Conservation (phyloP, 2,113 vertebrate genomes). For the Himantopus leucocephalus region DNA sequence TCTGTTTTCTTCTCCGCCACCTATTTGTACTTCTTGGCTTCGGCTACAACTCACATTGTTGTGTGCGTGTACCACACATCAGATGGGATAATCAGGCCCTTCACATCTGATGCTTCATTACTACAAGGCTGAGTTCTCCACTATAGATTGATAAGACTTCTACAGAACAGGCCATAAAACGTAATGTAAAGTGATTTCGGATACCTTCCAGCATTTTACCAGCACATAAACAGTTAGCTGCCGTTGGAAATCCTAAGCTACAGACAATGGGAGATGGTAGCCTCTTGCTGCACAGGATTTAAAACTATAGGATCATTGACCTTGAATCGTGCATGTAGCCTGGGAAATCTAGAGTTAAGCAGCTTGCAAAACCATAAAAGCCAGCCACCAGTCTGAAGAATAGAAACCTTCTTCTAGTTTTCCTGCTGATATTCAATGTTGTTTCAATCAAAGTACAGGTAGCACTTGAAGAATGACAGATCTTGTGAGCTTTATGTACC, state of each 20-base stretch:
- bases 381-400: conserved; percentile 6
- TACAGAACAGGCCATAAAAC: background rate
- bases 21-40: background rate
- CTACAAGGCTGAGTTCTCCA: background rate
- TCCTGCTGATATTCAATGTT: conserved; percentile 43
- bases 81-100: background rate
- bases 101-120: background rate
- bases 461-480: conserved; percentile 44
- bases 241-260: background rate
- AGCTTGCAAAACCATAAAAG: conserved; percentile 22
- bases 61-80: background rate
- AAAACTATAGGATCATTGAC: conserved; percentile 35
- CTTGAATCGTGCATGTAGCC: conserved; percentile 23
- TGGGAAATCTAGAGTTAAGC: conserved; percentile 52
- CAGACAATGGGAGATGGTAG: conserved; percentile 41
- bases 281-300: conserved; percentile 28
- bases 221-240: background rate
- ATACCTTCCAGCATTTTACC: background rate
- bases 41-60: background rate
- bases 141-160: background rate
- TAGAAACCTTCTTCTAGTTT: background rate
- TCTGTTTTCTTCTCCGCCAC: background rate
- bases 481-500: conserved; percentile 32
- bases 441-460: conserved; percentile 63
- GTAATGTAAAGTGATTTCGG: background rate